Conservation (phyloP, 2,888 invertebrate genomes). For the Dynastes tityus region DNA sequence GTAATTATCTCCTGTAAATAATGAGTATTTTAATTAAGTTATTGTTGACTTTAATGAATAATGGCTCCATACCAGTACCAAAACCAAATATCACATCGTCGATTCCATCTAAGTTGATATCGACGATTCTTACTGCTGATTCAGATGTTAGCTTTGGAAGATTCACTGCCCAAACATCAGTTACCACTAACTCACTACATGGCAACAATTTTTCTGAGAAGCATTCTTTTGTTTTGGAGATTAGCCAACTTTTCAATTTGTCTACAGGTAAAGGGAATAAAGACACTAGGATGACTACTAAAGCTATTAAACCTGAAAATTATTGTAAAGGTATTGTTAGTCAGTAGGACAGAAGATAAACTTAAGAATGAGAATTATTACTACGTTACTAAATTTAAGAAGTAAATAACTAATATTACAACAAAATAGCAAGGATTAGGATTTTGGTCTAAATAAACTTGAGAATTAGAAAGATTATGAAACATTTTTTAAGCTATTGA, state of each 20-base stretch:
- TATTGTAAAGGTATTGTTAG: neutral
- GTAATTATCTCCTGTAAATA: conserved; percentile 71
- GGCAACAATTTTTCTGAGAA: conserved; percentile 70
- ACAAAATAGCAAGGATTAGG: neutral
- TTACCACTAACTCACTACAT: conserved; percentile 75
- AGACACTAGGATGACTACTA: conserved; percentile 78
- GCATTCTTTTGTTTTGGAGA: conserved; percentile 61
- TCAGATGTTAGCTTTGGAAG: conserved; percentile 83
- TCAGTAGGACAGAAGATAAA: no score
- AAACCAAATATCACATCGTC: conserved; percentile 85
- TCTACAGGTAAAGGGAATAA: conserved; percentile 78
- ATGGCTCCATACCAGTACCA: conserved; percentile 76
- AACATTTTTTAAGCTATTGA: no score
- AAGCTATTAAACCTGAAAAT: conserved; percentile 74
- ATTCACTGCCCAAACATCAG: conserved; percentile 79
- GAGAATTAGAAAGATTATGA: no score
- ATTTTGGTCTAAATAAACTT: no score
- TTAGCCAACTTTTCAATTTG: conserved; percentile 76
- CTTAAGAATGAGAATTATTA: no score
- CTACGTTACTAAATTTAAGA: no score
- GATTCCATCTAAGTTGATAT: conserved; percentile 81
- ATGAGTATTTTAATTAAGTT: neutral
- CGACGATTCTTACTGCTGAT: conserved; percentile 80
- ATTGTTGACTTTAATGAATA: neutral
- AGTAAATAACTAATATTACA: neutral